These are phyloP conservation scores for Neoniphon sammara DNA, from an alignment of 2,797 vertebrate species.

Conservation along the genomic window DNA sequence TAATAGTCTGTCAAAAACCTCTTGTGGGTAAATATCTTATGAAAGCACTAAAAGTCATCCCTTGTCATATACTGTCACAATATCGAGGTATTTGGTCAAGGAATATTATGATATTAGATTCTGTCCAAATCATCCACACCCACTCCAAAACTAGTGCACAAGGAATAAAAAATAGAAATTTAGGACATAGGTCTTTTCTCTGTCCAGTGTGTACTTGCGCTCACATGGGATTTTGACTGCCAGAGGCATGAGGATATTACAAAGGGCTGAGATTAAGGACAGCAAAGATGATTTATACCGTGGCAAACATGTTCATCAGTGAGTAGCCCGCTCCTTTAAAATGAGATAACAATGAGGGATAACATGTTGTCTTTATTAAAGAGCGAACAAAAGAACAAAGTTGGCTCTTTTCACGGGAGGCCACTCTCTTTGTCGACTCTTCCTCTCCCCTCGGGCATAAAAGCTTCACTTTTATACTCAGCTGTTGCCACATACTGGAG, in stretches of 20 bases:
- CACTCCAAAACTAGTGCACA: background rate
- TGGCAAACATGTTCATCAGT: slow-evolving; percentile 16
- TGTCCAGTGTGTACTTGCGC: background rate
- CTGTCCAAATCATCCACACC: too few relatives aligned
- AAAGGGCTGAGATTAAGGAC: slow-evolving; percentile 1
- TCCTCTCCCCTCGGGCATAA: slow-evolving; percentile 66
- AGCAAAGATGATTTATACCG: slow-evolving; percentile 14
- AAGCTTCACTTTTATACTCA: slow-evolving; percentile 75
- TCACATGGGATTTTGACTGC: slow-evolving; percentile 9
- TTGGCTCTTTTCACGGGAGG: slow-evolving; percentile 52
- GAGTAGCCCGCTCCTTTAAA: slow-evolving; percentile 24
- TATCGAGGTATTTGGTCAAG: too few relatives aligned
- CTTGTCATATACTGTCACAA: too few relatives aligned
- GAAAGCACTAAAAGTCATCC: background rate
- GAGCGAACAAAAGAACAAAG: slow-evolving; percentile 56
- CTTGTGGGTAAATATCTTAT: too few relatives aligned
- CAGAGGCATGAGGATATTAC: slow-evolving; percentile 12
- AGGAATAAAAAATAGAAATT: background rate
- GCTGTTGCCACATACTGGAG: slow-evolving; percentile 80
- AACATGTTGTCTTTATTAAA: slow-evolving; percentile 50
- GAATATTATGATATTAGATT: too few relatives aligned
- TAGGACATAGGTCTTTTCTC: background rate
- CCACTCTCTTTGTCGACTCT: slow-evolving; percentile 53
- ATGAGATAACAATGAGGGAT: slow-evolving; percentile 16
- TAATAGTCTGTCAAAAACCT: too few relatives aligned